Conservation (phyloP, 2,888 invertebrate species). For the Lochmaea capreae region DNA sequence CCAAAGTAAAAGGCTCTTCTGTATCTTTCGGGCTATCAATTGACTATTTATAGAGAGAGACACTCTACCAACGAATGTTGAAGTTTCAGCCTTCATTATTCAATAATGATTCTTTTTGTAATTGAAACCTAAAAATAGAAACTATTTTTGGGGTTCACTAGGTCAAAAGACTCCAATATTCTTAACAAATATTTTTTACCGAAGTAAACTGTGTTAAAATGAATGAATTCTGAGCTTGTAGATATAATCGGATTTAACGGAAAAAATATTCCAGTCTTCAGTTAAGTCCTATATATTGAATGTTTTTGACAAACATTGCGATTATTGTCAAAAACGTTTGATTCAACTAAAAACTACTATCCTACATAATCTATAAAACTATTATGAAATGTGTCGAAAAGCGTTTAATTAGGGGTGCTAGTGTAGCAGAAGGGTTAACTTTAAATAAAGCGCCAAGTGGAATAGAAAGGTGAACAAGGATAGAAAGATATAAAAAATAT, state of each 20-base stretch:
- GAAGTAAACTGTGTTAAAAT: background rate
- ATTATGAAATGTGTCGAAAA: no score
- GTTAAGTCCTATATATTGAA: no score
- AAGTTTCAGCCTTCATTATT: conserved; percentile 19
- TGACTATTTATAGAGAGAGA: conserved; percentile 41
- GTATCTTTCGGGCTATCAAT: conserved; percentile 36
- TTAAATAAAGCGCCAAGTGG: no score
- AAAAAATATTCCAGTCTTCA: no score
- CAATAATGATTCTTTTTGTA: conserved; percentile 29
- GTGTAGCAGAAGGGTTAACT: no score
- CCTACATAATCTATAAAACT: no score
- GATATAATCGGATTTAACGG: background rate
- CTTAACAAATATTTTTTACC: background rate
- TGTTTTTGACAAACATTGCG: no score
- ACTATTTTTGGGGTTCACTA: conserved; percentile 15
- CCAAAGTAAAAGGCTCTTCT: conserved; percentile 51
- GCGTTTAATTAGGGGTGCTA: no score
- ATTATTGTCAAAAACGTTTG: no score
- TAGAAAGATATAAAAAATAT: no score
- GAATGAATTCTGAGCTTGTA: background rate
- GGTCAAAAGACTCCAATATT: conserved; percentile 9
- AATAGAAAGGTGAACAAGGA: no score
- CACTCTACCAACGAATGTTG: conserved; percentile 1
- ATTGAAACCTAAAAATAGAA: conserved; percentile 10
- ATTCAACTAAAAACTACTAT: no score